phyloP scores from a whole-genome alignment of 2,797 vertebrate species.

The Muscicapa striata region DNA sequence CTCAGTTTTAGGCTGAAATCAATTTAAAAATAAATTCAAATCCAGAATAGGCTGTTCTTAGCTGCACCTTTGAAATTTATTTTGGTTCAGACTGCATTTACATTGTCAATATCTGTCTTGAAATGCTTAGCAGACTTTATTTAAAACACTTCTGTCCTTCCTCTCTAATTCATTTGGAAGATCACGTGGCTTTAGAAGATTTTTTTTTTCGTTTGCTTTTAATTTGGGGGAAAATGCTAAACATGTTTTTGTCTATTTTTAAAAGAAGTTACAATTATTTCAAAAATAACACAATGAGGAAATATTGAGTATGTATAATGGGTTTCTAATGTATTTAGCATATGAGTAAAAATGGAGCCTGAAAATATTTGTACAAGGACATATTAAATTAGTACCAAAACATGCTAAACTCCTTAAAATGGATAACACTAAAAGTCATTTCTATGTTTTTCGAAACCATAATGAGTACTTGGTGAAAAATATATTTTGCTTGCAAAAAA shows the following conservation, averaged over 20 bases:
- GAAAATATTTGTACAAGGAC: constrained; percentile 6
- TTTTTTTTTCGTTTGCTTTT: background rate
- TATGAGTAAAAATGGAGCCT: background rate
- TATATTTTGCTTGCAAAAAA: constrained; percentile 9
- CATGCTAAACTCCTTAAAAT: constrained; percentile 31
- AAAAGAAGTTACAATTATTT: constrained; percentile 40
- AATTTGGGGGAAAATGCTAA: background rate
- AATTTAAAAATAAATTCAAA: background rate
- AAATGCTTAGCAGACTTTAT: background rate
- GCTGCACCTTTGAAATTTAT: background rate
- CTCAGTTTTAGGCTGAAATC: background rate
- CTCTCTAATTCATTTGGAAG: background rate
- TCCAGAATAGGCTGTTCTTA: background rate
- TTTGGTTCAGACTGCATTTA: background rate
- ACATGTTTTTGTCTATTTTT: constrained; percentile 38
- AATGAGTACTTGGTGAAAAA: constrained; percentile 34
- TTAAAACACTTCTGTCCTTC: background rate
- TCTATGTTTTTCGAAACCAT: constrained; percentile 37
- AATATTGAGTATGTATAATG: background rate
- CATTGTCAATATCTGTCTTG: background rate
- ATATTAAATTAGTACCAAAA: constrained; percentile 27
- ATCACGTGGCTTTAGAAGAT: background rate
- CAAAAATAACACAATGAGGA: constrained; percentile 32
- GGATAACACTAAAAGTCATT: background rate
- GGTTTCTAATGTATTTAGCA: constrained; percentile 7